These are phyloP conservation scores for Nycteola revayana DNA, from an alignment of 2,888 invertebrate species.

Conservation along the genomic window DNA sequence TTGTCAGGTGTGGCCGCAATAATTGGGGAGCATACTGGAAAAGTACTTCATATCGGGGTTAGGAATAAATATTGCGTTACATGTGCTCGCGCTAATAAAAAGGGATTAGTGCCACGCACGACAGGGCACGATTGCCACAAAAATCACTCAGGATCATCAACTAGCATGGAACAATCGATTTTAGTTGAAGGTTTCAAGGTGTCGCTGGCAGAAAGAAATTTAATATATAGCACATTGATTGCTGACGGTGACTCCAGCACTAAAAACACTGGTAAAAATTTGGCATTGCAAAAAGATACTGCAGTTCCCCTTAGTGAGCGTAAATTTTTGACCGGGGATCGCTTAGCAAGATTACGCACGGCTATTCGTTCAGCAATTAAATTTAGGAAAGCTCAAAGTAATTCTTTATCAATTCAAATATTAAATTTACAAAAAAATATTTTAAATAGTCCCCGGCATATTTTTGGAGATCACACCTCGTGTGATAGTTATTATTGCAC, in stretches of 20 bases:
- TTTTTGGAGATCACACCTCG: too few relatives aligned
- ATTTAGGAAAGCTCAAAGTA: too few relatives aligned
- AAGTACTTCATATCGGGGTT: slow-evolving; percentile 3
- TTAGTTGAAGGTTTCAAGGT: slow-evolving; percentile 6
- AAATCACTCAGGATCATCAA: slow-evolving; percentile 4
- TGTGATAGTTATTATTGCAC: too few relatives aligned
- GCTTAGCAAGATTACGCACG: too few relatives aligned
- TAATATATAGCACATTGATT: slow-evolving; percentile 3
- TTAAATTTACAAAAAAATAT: too few relatives aligned
- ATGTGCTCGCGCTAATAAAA: too few relatives aligned
- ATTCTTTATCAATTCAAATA: too few relatives aligned
- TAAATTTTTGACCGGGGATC: too few relatives aligned
- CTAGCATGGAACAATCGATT: slow-evolving; percentile 6
- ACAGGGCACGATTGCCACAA: not conserved
- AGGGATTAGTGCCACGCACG: too few relatives aligned
- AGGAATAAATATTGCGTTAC: not conserved
- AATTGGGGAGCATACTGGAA: slow-evolving; percentile 5
- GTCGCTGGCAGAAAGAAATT: not conserved
- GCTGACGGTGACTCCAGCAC: slow-evolving; percentile 6
- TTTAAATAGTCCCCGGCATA: too few relatives aligned
- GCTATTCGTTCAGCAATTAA: too few relatives aligned
- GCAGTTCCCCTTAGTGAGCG: slow-evolving; percentile 8
- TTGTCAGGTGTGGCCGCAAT: slow-evolving; percentile 1
- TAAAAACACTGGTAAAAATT: slow-evolving; percentile 11
- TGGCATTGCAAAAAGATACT: slow-evolving; percentile 12